Base-by-base conservation (phyloP, 2,797 vertebrate species). In the Chelidonichthys spinosus region DNA sequence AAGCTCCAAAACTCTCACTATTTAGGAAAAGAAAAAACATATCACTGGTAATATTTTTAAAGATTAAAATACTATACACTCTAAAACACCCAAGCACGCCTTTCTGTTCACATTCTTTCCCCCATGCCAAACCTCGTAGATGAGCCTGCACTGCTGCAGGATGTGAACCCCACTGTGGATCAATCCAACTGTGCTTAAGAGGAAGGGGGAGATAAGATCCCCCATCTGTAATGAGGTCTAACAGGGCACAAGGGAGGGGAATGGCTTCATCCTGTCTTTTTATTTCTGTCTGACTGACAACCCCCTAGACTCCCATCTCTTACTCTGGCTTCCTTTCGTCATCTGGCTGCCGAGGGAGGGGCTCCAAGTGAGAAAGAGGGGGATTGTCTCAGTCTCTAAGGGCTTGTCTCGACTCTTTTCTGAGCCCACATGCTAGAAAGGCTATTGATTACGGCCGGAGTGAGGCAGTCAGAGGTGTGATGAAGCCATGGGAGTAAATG, bases 111-210 rank as follows among this genome's bases (percentile, higher is more conserved):
- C 9, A 32, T 32, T 72, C 52, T 55, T 11, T 36, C 15, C 42
- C 61, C 63, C 36, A 58, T 76, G 46, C 46, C 65, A 65, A 73
- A 63, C 61, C 0, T 9, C 64, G 74, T 61, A 75, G 76, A 82
- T 67, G 43, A 78, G 44, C 8, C 78, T 62, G 52, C 44, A 53
- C 60, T 76, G 78, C 63, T 71, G 74, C 69, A 82, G 58, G 84
- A 85, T 84, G 81, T 76, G 75, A 84, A 72, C 49, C 70, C 79
- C 62, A 60, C 53, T 61, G 64, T 65, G 78, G 87, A 87, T 89
- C 85, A 77, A 89, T 93, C 76, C 82, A 87, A 78, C 72, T 84
- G 90, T 81, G 84, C 89, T 88, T 83, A 76, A 83, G 54, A 76
- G 52, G 73, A 65, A 39, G 73, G 55, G 63, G 70, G 76, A 64